Base-by-base conservation (phyloP, 2,797 vertebrate species). In the Okamejei kenojei region DNA sequence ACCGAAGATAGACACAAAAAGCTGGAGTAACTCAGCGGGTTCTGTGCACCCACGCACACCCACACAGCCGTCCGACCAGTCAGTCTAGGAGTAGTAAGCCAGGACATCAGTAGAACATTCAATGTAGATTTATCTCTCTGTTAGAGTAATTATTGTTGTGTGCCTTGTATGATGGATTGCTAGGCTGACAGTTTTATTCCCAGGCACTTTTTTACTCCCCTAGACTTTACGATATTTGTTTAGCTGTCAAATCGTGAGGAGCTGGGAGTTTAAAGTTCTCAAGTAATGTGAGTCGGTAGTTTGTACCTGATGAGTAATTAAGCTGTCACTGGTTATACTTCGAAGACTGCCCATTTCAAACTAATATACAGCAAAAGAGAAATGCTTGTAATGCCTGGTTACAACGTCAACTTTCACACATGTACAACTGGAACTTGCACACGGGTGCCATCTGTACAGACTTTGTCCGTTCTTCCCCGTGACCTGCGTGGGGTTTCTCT, bases 201-300 rank as follows among this genome's bases (percentile, higher is more conserved):
- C n/a, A 68, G n/a, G 68, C n/a, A 35, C n/a, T 88, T 63, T n/a
- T 88, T 35, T 45, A 45, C 45, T 45, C 45, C 45, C 84, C 61
- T n/a, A 23, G 63, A n/a, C 63, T 7, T 88, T 68, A 68, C n/a
- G 15, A 88, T 88, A 88, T 88, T 88, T 88, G 84, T 88, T 88
- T 68, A 21, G 29, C n/a, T 88, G 84, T 88, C 61, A 88, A n/a
- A 19, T 26, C 63, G 26, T 86, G 58, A 86, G 58, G 29, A 86
- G 63, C 84, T 68, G 63, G 32, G 84, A 88, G 84, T 68, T 68
- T 68, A 88, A 65, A 88, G 65, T 88, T 68, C 63, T 54, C 84
- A 88, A 32, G 61, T 65, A 88, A 32, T 35, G 61, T 58, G n/a
- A 88, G 54, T 88, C 63, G 17, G 84, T 68, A 63, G 61, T 68